Base-by-base conservation (phyloP, 2,888 invertebrate species). In the Germaria angustata region DNA sequence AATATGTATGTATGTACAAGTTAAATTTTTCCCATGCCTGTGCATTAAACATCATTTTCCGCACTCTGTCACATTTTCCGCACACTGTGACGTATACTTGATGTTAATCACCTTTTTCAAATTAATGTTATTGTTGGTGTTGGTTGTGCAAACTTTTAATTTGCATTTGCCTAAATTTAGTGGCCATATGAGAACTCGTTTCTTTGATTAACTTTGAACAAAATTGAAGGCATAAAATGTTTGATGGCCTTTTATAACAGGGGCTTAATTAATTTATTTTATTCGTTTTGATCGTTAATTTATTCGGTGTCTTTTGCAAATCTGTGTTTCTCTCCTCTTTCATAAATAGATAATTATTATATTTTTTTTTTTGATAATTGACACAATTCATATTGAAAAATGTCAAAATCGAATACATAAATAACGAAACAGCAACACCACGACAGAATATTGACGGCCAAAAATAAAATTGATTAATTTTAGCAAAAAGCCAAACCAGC, bases 281-380 rank as follows among this genome's bases (percentile, higher is more conserved):
- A 61, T 49, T 8, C 15, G 11, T 57, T 49, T 36, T n/a, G 46
- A n/a, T 17, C 17, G 46, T 49, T 41, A 59, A 66, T 39, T 46
- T 46, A 7, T 44, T 55, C 44, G 17, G 34, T 39, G 57, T 0
- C 34, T 24, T 32, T 32, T 17, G 44, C 61, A 41, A 53, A 51
- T 36, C 32, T 24, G 28, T 63, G 46, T 51, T n/a, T 28, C 9
- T 72, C 53, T 44, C 8, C 3, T 17, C 2, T 5, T 8, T 55
- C 32, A 6, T 20, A 13, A 22, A 28, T 9, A 41, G 55, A 63
- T 80, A 61, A 80, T 84, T 84, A 73, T 80, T 80, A 73, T 80
- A 73, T 46, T 78, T 77, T 80, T 80, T 77, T 78, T 78, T 44
- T 78, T 77, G 63, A 72, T 75, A 82, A 79, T 71, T 82, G 79